Conservation (phyloP, 2,888 invertebrate species). For the Neoitamus cyanurus region DNA sequence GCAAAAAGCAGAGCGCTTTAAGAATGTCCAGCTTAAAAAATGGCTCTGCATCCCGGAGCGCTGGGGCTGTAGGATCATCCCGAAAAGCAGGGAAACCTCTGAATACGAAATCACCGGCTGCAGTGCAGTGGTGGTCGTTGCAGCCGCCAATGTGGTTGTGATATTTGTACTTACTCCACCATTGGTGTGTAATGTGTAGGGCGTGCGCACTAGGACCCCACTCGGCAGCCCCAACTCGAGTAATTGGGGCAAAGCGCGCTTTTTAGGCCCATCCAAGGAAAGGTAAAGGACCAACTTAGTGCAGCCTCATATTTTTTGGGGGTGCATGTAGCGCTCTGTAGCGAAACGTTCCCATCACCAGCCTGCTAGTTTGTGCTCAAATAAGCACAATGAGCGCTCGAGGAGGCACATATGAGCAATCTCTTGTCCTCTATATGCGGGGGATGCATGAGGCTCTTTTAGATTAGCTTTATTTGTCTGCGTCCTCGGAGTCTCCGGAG, state of each 20-base stretch:
- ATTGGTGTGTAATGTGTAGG: slow-evolving; percentile 14
- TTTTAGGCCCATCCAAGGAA: background rate
- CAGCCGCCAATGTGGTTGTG: background rate
- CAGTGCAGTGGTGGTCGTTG: background rate
- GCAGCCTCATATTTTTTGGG: background rate
- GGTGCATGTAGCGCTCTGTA: background rate
- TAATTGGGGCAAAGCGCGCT: slow-evolving; percentile 30
- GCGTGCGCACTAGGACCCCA: background rate
- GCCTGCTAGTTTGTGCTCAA: background rate
- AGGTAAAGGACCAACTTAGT: slow-evolving; percentile 14
- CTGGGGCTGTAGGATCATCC: background rate
- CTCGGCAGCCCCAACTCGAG: background rate
- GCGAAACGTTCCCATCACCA: background rate
- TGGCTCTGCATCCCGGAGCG: background rate
- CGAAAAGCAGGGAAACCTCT: background rate
- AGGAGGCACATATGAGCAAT: slow-evolving; percentile 13
- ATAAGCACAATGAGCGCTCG: slow-evolving; percentile 28
- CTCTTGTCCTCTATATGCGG: slow-evolving; percentile 19
- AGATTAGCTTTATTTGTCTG: background rate
- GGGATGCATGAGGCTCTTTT: background rate
- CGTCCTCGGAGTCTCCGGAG: background rate
- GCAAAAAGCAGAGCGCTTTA: background rate
- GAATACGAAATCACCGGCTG: slow-evolving; percentile 27
- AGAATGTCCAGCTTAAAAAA: background rate
- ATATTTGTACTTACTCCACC: background rate